Evolutionary conservation across 2,797 vertebrate species (phyloP).

Genomic region (Salmo trutta): DNA sequence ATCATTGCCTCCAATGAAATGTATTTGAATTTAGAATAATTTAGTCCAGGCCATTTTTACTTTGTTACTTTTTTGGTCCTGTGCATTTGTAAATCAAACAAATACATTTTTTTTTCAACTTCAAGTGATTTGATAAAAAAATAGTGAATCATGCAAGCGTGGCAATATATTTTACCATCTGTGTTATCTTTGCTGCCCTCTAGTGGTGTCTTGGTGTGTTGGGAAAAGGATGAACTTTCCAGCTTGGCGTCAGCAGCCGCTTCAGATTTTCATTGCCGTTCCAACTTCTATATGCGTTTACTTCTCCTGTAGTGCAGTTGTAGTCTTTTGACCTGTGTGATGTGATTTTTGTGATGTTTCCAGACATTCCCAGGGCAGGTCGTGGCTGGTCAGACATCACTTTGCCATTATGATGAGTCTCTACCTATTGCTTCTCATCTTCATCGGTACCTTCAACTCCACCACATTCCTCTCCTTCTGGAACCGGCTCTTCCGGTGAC

Average conservation of each 20-base stretch:
- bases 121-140: too few species aligned
- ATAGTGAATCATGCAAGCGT: too few species aligned
- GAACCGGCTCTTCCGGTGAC: constrained; percentile 83
- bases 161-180: too few species aligned
- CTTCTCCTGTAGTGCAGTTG: background rate
- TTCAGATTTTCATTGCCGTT: background rate
- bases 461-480: constrained; percentile 88
- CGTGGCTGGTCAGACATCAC: constrained; percentile 91
- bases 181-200: background rate
- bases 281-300: too few species aligned
- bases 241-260: background rate
- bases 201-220: background rate
- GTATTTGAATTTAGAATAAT: too few species aligned
- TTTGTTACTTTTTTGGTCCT: too few species aligned
- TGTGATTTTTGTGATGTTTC: background rate
- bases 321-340: background rate
- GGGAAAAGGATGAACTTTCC: background rate
- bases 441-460: constrained; percentile 91
- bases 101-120: too few species aligned
- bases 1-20: too few species aligned
- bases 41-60: too few species aligned
- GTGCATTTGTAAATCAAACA: too few species aligned
- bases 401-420: constrained; percentile 89
- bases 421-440: constrained; percentile 89
- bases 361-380: constrained; percentile 84